Evolutionary conservation across 2,888 invertebrate genomes (phyloP).

Genomic region (Epinotia brunnichana): DNA sequence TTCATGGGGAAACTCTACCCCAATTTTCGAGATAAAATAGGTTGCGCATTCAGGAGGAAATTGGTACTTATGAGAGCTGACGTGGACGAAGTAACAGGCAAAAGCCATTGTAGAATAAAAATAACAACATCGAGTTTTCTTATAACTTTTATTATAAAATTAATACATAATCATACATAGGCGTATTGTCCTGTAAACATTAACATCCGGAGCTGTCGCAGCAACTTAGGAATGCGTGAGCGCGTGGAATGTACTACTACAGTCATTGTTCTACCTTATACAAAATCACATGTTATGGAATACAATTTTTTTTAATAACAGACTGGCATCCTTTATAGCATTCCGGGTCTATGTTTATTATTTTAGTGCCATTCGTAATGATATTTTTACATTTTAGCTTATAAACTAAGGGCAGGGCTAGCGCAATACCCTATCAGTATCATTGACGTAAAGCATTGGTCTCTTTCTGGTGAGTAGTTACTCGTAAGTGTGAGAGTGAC

Average conservation of each 20-base stretch:
- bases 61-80: too few relatives aligned
- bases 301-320: neutral
- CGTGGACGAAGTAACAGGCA: neutral
- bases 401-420: constrained; percentile 6
- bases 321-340: constrained; percentile 4
- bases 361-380: constrained; percentile 31
- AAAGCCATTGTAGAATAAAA: neutral
- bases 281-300: constrained; percentile 8
- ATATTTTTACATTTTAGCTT: constrained; percentile 7
- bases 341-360: neutral
- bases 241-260: constrained; percentile 54
- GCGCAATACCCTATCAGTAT: neutral
- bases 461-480: neutral
- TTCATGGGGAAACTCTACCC: too few relatives aligned
- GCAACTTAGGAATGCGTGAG: constrained; percentile 55
- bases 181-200: constrained; percentile 67
- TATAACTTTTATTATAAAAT: constrained; percentile 53
- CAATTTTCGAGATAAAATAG: too few relatives aligned
- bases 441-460: neutral
- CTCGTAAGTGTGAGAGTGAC: neutral
- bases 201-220: constrained; percentile 55
- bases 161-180: constrained; percentile 60
- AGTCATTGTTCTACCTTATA: constrained; percentile 32
- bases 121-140: constrained; percentile 10
- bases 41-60: too few relatives aligned